Evolutionary conservation across 37 sponge, comb jelly and placozoan species (phyloP).

Genomic region (Theonella swinhoei): DNA sequence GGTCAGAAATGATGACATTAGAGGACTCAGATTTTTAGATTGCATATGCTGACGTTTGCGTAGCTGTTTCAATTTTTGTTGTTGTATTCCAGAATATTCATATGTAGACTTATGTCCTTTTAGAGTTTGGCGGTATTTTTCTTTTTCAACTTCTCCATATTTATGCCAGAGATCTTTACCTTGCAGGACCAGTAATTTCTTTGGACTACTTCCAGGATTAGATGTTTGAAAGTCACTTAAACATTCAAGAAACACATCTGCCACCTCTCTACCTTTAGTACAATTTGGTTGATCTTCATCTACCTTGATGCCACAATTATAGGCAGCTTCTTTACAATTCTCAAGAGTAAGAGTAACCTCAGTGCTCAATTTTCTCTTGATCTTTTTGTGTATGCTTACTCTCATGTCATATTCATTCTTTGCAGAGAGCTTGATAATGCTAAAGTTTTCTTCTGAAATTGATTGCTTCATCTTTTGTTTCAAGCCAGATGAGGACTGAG

Average conservation of each 20-base stretch:
- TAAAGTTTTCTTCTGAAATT: not conserved
- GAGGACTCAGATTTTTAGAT: not conserved
- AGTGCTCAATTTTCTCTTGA: not conserved
- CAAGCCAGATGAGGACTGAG: not conserved
- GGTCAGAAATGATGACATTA: not conserved
- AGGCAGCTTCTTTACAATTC: not conserved
- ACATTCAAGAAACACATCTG: not conserved
- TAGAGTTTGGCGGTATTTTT: not conserved
- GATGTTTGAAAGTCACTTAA: not conserved
- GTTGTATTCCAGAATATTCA: too few species aligned
- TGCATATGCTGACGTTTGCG: not conserved
- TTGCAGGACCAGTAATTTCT: slow-evolving; percentile 38
- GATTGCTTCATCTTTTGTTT: not conserved
- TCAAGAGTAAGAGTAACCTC: not conserved
- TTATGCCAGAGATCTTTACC: slow-evolving; percentile 18
- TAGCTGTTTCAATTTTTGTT: not conserved
- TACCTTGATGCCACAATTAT: slow-evolving; percentile 10
- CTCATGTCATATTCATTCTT: not conserved
- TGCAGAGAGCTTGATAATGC: not conserved
- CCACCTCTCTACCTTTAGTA: not conserved
- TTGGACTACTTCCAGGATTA: slow-evolving; percentile 1
- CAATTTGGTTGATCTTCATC: slow-evolving; percentile 20
- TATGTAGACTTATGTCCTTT: too few species aligned
- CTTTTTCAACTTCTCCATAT: slow-evolving; percentile 28
- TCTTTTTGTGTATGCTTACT: not conserved